These are phyloP conservation scores for Euwallacea fornicatus DNA, from an alignment of 1,140 invertebrate species.

Conservation along the genomic window DNA sequence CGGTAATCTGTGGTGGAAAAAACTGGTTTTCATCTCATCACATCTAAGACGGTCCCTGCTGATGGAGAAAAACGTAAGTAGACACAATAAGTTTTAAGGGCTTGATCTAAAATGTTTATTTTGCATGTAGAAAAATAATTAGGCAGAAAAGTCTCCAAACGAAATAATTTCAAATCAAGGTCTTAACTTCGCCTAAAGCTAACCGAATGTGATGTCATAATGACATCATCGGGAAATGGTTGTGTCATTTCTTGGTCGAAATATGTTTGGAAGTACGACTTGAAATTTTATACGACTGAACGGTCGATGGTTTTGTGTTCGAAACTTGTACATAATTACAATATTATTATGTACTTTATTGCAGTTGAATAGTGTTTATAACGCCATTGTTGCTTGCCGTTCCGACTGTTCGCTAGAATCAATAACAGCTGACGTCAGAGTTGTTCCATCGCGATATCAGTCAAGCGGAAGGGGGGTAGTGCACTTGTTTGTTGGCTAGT, in stretches of 20 bases:
- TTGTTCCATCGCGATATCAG: slow-evolving; percentile 50
- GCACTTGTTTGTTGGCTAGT: slow-evolving; percentile 54
- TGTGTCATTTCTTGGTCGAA: slow-evolving; percentile 35
- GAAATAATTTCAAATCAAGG: slow-evolving; percentile 47
- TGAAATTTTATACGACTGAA: slow-evolving; percentile 8
- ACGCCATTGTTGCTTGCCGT: slow-evolving; percentile 47
- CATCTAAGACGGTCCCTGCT: background rate
- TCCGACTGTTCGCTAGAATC: slow-evolving; percentile 48
- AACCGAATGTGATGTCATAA: slow-evolving; percentile 52
- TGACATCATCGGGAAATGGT: slow-evolving; percentile 53
- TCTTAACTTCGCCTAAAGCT: slow-evolving; percentile 48
- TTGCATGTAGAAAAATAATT: slow-evolving; percentile 25
- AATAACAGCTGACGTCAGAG: slow-evolving; percentile 53
- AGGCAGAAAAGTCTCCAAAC: slow-evolving; percentile 42
- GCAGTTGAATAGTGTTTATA: slow-evolving; percentile 29
- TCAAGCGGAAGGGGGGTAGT: slow-evolving; percentile 47
- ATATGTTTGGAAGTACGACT: slow-evolving; percentile 11
- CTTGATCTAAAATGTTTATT: slow-evolving; percentile 16
- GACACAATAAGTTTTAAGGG: background rate
- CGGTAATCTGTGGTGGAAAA: slow-evolving; percentile 8
- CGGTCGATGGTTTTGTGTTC: slow-evolving; percentile 12
- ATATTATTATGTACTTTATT: too few species aligned
- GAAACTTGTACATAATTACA: background rate
- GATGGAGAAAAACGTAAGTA: slow-evolving; percentile 8
- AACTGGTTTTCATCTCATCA: background rate